phyloP scores from a whole-genome alignment of 2,888 invertebrate species.

The Cataglyphis cursor region DNA sequence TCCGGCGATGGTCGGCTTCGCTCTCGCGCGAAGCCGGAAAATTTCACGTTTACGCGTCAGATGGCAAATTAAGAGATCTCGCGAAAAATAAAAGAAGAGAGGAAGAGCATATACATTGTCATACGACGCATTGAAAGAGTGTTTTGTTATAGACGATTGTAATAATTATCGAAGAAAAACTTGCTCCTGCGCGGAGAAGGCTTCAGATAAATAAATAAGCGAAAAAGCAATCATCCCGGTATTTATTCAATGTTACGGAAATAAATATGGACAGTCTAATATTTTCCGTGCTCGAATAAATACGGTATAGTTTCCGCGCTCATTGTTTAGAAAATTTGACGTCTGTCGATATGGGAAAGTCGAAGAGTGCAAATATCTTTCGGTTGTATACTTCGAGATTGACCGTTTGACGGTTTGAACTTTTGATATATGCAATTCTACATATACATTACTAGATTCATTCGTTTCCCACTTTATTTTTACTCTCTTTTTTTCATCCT shows the following conservation, averaged over 20 bases:
- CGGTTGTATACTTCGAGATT: neutral
- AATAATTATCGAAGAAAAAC: neutral
- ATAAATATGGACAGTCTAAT: neutral
- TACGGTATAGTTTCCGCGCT: neutral
- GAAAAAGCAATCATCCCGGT: neutral
- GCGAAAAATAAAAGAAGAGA: neutral
- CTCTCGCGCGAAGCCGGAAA: constrained; percentile 54
- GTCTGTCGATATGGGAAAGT: constrained; percentile 19
- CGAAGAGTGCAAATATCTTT: constrained; percentile 5
- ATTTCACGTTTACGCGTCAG: neutral
- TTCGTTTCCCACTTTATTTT: neutral
- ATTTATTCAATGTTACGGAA: neutral
- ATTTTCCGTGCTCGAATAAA: constrained; percentile 2
- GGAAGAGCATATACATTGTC: neutral
- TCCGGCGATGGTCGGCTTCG: constrained; percentile 40
- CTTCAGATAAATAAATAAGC: neutral
- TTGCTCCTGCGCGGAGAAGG: neutral
- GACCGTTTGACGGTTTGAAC: neutral
- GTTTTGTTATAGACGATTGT: neutral
- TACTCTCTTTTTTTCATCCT: neutral
- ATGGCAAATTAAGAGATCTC: constrained; percentile 8
- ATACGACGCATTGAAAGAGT: neutral
- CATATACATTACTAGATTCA: neutral
- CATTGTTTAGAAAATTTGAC: neutral
- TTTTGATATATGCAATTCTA: neutral